These are phyloP conservation scores for Pelmatolapia mariae DNA, from an alignment of 2,113 vertebrate species.

Conservation along the genomic window DNA sequence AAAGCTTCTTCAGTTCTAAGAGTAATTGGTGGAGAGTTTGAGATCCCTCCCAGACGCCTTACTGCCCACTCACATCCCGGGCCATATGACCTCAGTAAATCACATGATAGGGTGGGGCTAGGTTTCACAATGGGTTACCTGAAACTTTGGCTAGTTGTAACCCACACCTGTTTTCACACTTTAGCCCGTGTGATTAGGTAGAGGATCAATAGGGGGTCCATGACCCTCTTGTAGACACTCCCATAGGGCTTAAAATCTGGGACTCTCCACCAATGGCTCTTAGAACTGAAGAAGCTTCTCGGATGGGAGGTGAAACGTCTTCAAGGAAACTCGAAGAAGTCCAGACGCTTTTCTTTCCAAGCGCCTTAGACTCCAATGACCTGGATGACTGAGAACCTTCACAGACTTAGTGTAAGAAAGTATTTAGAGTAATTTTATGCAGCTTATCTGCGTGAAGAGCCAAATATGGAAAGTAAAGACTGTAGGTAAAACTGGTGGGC, in stretches of 20 bases:
- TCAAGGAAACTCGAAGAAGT: background rate
- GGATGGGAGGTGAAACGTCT: accelerated
- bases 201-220: background rate
- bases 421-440: background rate
- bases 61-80: no score
- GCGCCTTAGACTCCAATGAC: background rate
- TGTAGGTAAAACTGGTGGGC: background rate
- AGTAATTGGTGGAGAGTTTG: background rate
- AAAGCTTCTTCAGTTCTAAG: background rate
- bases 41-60: background rate
- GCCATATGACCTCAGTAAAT: background rate
- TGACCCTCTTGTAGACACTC: background rate
- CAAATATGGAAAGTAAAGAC: background rate
- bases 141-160: background rate
- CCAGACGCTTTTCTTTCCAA: background rate
- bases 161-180: background rate
- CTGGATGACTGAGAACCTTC: background rate
- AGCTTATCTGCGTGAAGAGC: background rate
- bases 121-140: background rate
- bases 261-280: background rate
- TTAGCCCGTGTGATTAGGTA: background rate
- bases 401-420: background rate
- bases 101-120: background rate
- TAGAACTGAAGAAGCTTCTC: background rate
- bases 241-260: background rate